A percentile compares a stretch with the other conserved stretches of the same genome.
These are phyloP conservation scores for Protonemura montana DNA, from an alignment of 2,888 invertebrate genomes.

Conservation along the genomic window DNA sequence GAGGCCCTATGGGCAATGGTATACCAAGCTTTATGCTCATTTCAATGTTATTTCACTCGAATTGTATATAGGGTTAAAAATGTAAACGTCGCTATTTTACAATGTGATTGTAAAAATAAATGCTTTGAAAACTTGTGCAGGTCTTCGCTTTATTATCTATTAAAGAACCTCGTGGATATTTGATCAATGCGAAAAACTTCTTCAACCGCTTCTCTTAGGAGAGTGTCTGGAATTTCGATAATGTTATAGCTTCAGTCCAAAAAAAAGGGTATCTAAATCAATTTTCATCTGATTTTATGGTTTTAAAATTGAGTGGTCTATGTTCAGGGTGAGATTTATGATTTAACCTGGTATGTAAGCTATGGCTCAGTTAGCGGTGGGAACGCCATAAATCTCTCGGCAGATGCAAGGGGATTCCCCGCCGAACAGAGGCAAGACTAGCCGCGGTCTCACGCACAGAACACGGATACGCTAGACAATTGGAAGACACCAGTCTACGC, in stretches of 20 bases:
- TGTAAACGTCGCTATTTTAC: no score
- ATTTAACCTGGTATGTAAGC: constrained; percentile 13
- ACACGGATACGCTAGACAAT: not conserved
- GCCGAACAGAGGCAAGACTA: not conserved
- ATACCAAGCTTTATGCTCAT: no score
- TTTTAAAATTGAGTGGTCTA: constrained; percentile 31
- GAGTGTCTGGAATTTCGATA: not conserved
- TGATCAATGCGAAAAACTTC: no score
- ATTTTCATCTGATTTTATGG: constrained; percentile 30
- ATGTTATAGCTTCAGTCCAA: not conserved
- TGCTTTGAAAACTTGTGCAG: no score
- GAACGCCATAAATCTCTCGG: constrained; percentile 23
- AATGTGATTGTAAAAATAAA: no score
- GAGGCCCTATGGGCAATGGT: no score
- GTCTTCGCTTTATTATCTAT: no score
- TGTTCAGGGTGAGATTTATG: constrained; percentile 18
- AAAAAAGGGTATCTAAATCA: constrained; percentile 27
- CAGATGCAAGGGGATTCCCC: constrained; percentile 5
- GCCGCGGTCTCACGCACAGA: not conserved
- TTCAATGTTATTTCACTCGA: no score
- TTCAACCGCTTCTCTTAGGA: not conserved
- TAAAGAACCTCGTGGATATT: no score
- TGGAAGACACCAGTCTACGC: not conserved
- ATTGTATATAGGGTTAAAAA: no score
- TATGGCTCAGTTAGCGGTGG: not conserved